Evolutionary conservation across 2,113 vertebrate species (phyloP), one percentile per base, ranked within the genome.

Genomic region (Ovis canadensis): DNA sequence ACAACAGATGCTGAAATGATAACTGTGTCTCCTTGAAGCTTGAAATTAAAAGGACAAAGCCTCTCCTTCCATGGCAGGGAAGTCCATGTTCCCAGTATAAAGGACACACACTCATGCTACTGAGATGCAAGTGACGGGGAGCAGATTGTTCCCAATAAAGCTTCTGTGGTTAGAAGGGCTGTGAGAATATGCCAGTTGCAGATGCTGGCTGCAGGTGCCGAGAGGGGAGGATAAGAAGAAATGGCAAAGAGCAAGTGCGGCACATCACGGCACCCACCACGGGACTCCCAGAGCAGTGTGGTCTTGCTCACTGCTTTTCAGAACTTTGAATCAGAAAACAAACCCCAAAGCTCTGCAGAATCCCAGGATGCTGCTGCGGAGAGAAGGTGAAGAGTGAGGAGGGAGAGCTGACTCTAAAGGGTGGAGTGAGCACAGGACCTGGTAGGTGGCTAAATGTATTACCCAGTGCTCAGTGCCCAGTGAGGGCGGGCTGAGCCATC

Each of bases 231-330:
- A 48, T 7, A 33, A 7, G 11, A 57, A 54, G 19, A 40, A 43
- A 77, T 15, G 6, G 40, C 48, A 50, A 1, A 13, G 36, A 27
- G 71, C 25, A 4, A 3, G 0, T 10, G 14, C 2, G 14, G 14
- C n/a, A n/a, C 0, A 3, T 78, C 81, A 29, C n/a, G 33, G 1
- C 9, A 21, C 29, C 54, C 40, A 29, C 31, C 5, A 0, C 3
- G 21, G 48, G 40, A 36, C 3, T 4, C 11, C 55, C 54, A 36
- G 21, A n/a, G 16, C 7, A n/a, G 15, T 17, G 3, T n/a, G 8
- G 7, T 25, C 21, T 62, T 40, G 23, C 40, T 59, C 16, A 12
- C 3, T 17, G 7, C n/a, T 25, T 43, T 29, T 16, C n/a, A 14
- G 4, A 23, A 29, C 7, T 40, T 90, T 10, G 15, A 43, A 60